These are phyloP conservation scores for Leuciscus waleckii DNA, from an alignment of 2,797 vertebrate species.

Conservation along the genomic window DNA sequence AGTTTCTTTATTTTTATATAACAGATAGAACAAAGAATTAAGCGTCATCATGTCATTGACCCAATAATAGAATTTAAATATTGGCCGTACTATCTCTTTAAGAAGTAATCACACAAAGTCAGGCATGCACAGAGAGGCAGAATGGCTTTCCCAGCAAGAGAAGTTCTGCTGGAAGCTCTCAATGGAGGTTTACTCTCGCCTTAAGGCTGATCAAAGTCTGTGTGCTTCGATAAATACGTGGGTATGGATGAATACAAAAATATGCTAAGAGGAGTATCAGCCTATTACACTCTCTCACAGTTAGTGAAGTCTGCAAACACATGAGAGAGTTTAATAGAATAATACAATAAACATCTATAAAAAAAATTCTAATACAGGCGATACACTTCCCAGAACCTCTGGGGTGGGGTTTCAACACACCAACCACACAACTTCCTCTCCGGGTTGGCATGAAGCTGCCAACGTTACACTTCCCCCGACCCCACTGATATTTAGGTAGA, in stretches of 20 bases:
- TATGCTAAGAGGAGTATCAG: background rate
- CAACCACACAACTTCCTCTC: constrained; percentile 12
- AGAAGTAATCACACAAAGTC: background rate
- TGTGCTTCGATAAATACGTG: constrained; percentile 10
- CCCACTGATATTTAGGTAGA: constrained; percentile 5
- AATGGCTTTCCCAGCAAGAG: constrained; percentile 20
- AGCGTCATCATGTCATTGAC: background rate
- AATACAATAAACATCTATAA: background rate
- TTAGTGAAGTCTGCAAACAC: background rate
- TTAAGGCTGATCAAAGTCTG: constrained; percentile 23
- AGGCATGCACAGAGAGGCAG: background rate
- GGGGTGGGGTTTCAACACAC: constrained; percentile 7
- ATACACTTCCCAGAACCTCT: background rate
- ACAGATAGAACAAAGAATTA: background rate
- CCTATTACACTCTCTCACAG: background rate
- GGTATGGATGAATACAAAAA: constrained; percentile 34
- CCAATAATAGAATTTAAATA: background rate
- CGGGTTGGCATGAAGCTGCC: background rate
- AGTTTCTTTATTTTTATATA: background rate
- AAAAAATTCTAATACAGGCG: background rate
- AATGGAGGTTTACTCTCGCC: constrained; percentile 5
- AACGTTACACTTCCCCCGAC: background rate
- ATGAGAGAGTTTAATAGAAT: constrained; percentile 3
- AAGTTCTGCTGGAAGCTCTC: background rate
- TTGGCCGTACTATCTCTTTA: background rate